Base-by-base conservation (phyloP, 2,797 vertebrate species). In the Arrhamphus sclerolepis region DNA sequence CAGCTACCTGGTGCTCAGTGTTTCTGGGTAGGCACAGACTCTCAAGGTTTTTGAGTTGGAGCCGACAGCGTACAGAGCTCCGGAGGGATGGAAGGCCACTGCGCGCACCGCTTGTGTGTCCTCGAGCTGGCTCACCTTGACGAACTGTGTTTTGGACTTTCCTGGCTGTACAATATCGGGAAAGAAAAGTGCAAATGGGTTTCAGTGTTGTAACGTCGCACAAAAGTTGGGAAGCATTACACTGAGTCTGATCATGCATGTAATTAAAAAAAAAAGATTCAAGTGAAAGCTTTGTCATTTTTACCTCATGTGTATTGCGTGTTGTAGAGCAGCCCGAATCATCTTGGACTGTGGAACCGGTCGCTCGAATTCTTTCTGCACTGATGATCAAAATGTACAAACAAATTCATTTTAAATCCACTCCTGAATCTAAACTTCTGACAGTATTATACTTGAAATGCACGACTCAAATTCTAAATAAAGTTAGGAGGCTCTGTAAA, bases 1-100 rank as follows among this genome's bases (percentile, higher is more conserved):
- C 3, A 53, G 44, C 2, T 41, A 98, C 97, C 95, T 95, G 84
- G 91, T 63, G 68, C 90, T 90, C 42, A 91, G 89, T 20, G 91
- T 86, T 39, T 97, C 95, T 50, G 96, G 95, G 77, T 98, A 98
- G 62, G 93, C 94, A 80, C 98, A 99, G 16, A 99, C 96, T 76
- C 97, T 90, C 73, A 99, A 87, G 8, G 96, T 98, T 94, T 99
- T 99, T 5, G 98, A 98, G 89, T 99, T 99, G 72, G 97, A 99
- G 65, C 98, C 97, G 2, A 98, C 94, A 26, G 98, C 97, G 57
- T 97, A 99, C 24, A 99, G 92, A 10, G 84, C 88, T 46, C 98
- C 98, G 24, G 93, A 91, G 17, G 98, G 97, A 84, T 98, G 96
- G 85, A 99, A 99, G 70, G 97, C 96, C 70, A 99, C 96, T 0